These are phyloP conservation scores for Cottoperca gobio DNA, from an alignment of 2,797 vertebrate genomes.

Conservation along the genomic window DNA sequence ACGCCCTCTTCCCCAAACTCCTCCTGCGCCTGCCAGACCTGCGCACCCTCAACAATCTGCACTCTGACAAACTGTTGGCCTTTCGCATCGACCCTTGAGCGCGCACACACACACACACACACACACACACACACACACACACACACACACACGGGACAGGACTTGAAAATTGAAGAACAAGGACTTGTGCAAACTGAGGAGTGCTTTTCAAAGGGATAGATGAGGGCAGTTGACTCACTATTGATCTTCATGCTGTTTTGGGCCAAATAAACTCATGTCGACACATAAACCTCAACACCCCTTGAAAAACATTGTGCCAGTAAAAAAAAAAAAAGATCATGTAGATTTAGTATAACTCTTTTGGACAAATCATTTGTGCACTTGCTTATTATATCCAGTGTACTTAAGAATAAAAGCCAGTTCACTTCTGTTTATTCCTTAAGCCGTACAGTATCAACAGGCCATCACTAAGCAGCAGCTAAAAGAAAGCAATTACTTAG, in stretches of 20 bases:
- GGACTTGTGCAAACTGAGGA: slow-evolving; percentile 57
- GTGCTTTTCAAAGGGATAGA: slow-evolving; percentile 43
- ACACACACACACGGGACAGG: slow-evolving; percentile 42
- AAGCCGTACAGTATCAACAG: slow-evolving; percentile 45
- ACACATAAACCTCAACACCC: slow-evolving; percentile 61
- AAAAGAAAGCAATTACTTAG: slow-evolving; percentile 57
- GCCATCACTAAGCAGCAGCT: slow-evolving; percentile 47
- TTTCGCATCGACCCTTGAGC: slow-evolving; percentile 85
- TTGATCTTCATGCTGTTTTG: slow-evolving; percentile 54
- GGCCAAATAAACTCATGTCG: slow-evolving; percentile 45
- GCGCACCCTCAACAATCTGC: slow-evolving; percentile 86
- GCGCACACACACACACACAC: slow-evolving; percentile 27
- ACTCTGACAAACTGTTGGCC: slow-evolving; percentile 88
- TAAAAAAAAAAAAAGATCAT: slow-evolving; percentile 40
- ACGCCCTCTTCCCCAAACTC: slow-evolving; percentile 82
- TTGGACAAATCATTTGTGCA: slow-evolving; percentile 55
- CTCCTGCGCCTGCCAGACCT: slow-evolving; percentile 86
- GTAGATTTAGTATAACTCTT: slow-evolving; percentile 63
- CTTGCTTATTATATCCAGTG: slow-evolving; percentile 68
- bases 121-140: slow-evolving; percentile 27
- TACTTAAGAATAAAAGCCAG: slow-evolving; percentile 63
- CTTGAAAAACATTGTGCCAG: slow-evolving; percentile 52
- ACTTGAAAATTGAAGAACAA: slow-evolving; percentile 55
- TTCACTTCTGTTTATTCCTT: slow-evolving; percentile 64
- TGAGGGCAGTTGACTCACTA: slow-evolving; percentile 24